Evolutionary conservation across 2,888 invertebrate genomes (phyloP).

Genomic region (Drosophila subsilvestris): DNA sequence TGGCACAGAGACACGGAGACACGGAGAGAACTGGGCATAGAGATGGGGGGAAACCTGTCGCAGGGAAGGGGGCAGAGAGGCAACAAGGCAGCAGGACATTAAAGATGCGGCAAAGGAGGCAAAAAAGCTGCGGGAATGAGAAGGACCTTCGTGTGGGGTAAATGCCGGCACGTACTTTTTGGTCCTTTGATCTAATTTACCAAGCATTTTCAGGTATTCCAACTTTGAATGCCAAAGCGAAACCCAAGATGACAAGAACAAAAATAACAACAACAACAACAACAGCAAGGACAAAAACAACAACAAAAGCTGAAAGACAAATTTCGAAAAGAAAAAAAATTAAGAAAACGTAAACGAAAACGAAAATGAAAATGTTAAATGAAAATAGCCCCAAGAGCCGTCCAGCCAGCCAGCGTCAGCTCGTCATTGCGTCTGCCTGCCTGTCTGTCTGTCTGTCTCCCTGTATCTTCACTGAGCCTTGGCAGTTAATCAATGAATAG

Average conservation of each 20-base stretch:
- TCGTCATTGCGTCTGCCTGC: background rate
- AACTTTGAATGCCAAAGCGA: conserved; percentile 67
- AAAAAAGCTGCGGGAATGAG: no score
- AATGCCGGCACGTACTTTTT: conserved; percentile 67
- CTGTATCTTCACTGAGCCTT: conserved; percentile 24
- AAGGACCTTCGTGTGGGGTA: conserved; percentile 15
- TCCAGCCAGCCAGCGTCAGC: conserved; percentile 4
- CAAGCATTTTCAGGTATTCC: conserved; percentile 78
- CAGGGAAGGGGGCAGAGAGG: background rate
- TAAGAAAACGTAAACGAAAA: conserved; percentile 7
- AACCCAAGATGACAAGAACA: conserved; percentile 53
- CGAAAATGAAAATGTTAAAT: conserved; percentile 66
- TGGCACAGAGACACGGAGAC: conserved; percentile 20
- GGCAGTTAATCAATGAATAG: conserved; percentile 72
- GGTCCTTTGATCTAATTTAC: conserved; percentile 75
- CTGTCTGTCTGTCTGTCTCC: conserved; percentile 1
- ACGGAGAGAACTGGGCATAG: background rate
- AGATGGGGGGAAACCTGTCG: background rate
- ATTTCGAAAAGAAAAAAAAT: background rate
- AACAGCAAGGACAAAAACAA: conserved; percentile 14
- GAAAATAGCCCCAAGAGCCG: conserved; percentile 42
- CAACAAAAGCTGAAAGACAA: conserved; percentile 8
- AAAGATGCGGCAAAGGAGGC: no score
- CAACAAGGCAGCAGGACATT: background rate
- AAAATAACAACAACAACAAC: conserved; percentile 17